Evolutionary conservation across 2,888 invertebrate genomes (phyloP).

Genomic region (Harpagoxenus sublaevis): DNA sequence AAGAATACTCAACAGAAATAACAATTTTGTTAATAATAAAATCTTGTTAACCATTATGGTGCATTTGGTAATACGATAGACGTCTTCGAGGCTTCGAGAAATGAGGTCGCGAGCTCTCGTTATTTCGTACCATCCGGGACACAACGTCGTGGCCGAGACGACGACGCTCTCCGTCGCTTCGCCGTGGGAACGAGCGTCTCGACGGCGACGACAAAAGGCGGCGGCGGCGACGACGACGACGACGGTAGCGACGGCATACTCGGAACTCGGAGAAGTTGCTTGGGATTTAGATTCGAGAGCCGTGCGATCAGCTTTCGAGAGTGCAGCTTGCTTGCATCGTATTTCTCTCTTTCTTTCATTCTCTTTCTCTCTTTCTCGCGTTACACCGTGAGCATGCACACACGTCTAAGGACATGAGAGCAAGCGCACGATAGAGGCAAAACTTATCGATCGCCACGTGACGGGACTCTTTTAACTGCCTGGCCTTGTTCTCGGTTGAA

Average conservation of each 20-base stretch:
- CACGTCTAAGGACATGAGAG: slow-evolving; percentile 49
- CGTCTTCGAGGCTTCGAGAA: background rate
- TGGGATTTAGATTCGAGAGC: slow-evolving; percentile 65
- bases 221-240: background rate
- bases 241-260: slow-evolving; percentile 1
- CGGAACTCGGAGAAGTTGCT: slow-evolving; percentile 56
- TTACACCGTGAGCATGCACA: slow-evolving; percentile 33
- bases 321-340: slow-evolving; percentile 51
- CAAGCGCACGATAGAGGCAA: slow-evolving; percentile 69
- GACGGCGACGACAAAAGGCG: slow-evolving; percentile 44
- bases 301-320: slow-evolving; percentile 64
- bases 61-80: background rate
- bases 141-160: slow-evolving; percentile 7
- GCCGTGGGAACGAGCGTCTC: slow-evolving; percentile 35
- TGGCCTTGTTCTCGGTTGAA: slow-evolving; percentile 55
- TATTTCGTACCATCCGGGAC: slow-evolving; percentile 40
- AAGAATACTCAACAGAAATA: background rate
- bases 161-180: slow-evolving; percentile 13
- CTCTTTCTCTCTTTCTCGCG: slow-evolving; percentile 12
- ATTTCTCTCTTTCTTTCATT: background rate
- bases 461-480: slow-evolving; percentile 62
- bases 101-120: slow-evolving; percentile 33
- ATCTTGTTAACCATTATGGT: background rate
- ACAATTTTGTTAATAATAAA: slow-evolving; percentile 7
- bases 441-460: slow-evolving; percentile 71